Conservation (phyloP, 2,113 vertebrate genomes). For the Erpornis zantholeuca region DNA sequence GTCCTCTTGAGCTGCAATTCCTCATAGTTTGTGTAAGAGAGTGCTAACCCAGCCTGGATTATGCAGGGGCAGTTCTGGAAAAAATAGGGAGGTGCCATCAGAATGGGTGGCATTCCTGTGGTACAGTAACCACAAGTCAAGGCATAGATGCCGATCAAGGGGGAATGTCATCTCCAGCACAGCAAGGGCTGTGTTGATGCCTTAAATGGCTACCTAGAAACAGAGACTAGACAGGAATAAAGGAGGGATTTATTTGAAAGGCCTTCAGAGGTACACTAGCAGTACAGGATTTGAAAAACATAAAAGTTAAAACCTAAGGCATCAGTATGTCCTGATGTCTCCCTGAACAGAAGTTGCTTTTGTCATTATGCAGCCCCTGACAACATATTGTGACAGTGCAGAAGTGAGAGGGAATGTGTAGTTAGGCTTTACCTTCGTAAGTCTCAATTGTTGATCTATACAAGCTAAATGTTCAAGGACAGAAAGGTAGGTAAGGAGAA, state of each 20-base stretch:
- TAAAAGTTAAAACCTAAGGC: too few relatives aligned
- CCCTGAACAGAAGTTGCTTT: background rate
- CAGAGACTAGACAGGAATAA: too few relatives aligned
- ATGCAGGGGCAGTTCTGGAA: background rate
- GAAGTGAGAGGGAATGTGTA: background rate
- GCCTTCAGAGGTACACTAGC: too few relatives aligned
- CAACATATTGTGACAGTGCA: fast-evolving
- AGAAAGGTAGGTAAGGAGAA: background rate
- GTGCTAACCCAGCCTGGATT: background rate
- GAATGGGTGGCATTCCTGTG: background rate
- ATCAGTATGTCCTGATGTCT: too few relatives aligned
- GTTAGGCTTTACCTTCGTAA: background rate
- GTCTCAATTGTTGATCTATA: background rate
- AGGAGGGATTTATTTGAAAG: too few relatives aligned
- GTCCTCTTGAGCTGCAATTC: background rate
- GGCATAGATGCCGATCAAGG: background rate
- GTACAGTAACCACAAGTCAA: fast-evolving
- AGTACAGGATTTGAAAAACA: too few relatives aligned
- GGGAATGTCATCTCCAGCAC: background rate
- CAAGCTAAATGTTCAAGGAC: background rate
- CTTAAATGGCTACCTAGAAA: too few relatives aligned
- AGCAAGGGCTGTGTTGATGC: fast-evolving
- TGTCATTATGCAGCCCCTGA: background rate
- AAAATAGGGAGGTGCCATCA: background rate
- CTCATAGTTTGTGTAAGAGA: background rate